Conservation (phyloP, 1,140 invertebrate genomes). For the Drosophila insularis region DNA sequence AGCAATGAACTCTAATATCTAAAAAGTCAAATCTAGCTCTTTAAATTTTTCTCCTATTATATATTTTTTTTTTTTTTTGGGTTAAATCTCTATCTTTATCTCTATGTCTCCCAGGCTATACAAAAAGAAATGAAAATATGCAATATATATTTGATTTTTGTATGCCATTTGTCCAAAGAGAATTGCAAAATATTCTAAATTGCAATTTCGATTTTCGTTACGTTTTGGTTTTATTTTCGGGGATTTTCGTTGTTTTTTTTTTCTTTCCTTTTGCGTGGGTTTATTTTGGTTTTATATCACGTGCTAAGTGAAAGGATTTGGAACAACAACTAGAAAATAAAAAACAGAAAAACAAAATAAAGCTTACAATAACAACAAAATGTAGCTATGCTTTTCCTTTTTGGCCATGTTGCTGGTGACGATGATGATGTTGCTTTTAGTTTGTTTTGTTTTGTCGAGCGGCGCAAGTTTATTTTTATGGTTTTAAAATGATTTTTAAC, state of each 20-base stretch:
- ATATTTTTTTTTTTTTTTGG: no score
- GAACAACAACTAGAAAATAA: conserved; percentile 42
- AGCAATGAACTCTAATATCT: no score
- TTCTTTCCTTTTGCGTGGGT: conserved; percentile 19
- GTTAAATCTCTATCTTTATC: neutral
- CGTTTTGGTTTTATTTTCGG: neutral
- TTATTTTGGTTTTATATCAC: conserved; percentile 26
- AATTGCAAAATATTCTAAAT: conserved; percentile 79
- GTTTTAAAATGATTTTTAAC: conserved; percentile 81
- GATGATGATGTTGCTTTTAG: conserved; percentile 23
- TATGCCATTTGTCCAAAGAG: conserved; percentile 52
- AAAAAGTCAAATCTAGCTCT: no score
- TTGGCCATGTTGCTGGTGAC: conserved; percentile 11
- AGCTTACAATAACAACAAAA: conserved; percentile 51
- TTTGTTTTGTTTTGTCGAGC: conserved; percentile 75
- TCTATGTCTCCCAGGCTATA: neutral
- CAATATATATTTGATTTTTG: neutral
- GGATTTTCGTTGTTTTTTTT: neutral
- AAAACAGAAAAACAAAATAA: conserved; percentile 47
- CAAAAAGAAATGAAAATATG: conserved; percentile 3
- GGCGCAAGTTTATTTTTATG: conserved; percentile 79
- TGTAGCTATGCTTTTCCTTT: conserved; percentile 16
- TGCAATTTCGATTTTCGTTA: conserved; percentile 45
- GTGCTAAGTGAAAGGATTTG: conserved; percentile 76
- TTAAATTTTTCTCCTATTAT: no score